Conservation (phyloP, 2,797 vertebrate genomes). For the Phataginus tricuspis region DNA sequence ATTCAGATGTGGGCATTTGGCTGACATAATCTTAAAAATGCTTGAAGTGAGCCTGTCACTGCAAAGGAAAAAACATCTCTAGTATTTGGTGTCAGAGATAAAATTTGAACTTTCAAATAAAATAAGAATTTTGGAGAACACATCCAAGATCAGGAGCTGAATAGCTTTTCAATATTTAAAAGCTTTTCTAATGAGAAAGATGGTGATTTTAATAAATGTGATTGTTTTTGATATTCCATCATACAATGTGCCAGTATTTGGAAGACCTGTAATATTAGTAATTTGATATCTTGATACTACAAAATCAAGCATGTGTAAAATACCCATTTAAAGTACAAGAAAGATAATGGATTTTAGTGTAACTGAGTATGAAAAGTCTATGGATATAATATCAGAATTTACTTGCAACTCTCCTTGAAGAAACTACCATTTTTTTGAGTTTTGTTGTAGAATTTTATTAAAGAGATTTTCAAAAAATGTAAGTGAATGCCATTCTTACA, state of each 20-base stretch:
- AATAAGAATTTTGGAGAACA: neutral
- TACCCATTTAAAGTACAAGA: neutral
- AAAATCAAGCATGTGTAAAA: neutral
- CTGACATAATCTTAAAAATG: neutral
- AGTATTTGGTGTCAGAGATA: neutral
- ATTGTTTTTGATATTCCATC: neutral
- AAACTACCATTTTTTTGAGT: neutral
- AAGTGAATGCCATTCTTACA: neutral
- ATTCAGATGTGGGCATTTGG: neutral
- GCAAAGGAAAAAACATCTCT: neutral
- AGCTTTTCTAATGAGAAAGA: neutral
- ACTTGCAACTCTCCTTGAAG: neutral
- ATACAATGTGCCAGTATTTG: neutral
- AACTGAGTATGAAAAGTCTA: neutral
- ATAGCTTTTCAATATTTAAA: neutral
- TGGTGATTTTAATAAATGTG: neutral
- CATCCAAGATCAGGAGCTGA: neutral
- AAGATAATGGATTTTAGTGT: neutral
- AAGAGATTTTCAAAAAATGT: neutral
- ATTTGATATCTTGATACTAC: neutral
- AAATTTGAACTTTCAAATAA: neutral
- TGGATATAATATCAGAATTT: neutral
- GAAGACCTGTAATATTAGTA: neutral
- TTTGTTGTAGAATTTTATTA: neutral
- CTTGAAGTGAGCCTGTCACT: neutral